Conservation (phyloP, 2,113 vertebrate species). For the Muntiacus reevesi region DNA sequence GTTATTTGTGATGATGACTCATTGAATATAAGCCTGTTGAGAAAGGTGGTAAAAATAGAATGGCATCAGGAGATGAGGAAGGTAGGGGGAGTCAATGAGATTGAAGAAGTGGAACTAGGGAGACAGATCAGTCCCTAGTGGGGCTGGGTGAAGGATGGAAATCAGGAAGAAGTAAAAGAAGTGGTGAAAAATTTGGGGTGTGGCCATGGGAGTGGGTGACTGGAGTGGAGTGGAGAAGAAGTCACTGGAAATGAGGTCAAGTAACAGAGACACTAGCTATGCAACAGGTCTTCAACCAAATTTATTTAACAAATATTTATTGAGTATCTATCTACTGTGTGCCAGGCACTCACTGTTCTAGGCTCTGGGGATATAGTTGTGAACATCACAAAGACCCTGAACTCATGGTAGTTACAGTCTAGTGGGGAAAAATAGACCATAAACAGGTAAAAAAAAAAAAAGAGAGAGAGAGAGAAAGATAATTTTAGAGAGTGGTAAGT, state of each 20-base stretch:
- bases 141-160: background rate
- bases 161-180: background rate
- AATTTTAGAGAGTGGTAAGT: background rate
- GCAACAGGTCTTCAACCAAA: background rate
- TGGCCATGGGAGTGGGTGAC: background rate
- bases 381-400: background rate
- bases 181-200: background rate
- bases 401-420: background rate
- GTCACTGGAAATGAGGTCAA: background rate
- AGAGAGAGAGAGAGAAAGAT: background rate
- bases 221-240: background rate
- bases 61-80: background rate
- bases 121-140: background rate
- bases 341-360: background rate
- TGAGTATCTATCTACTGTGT: background rate
- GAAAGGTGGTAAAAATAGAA: background rate
- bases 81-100: background rate
- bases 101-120: background rate
- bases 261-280: background rate
- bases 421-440: background rate
- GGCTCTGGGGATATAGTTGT: background rate
- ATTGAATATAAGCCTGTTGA: background rate
- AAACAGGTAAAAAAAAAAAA: background rate
- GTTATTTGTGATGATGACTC: background rate
- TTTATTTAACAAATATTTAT: slow-evolving; percentile 15